Percentiles rank a stretch among this genome's conserved stretches.
phyloP scores from a whole-genome alignment of 2,888 invertebrate genomes.

The Caradrina kadenii region DNA sequence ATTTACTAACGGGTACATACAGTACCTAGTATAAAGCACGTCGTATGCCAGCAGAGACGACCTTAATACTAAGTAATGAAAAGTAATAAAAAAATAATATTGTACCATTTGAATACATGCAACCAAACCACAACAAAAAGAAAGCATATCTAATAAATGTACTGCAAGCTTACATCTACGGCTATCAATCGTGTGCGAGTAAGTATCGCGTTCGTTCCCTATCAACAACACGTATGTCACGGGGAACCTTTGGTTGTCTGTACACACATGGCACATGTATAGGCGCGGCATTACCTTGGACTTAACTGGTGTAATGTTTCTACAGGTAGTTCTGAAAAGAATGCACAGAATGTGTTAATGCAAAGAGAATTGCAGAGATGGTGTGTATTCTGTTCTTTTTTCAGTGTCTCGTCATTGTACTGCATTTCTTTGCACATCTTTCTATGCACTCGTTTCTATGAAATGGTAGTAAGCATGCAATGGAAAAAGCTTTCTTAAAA shows the following conservation, averaged over 20 bases:
- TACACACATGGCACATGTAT: constrained; percentile 44
- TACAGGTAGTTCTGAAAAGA: constrained; percentile 89
- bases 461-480: constrained; percentile 70
- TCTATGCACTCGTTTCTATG: constrained; percentile 88
- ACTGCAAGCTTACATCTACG: constrained; percentile 33
- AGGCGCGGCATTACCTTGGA: constrained; percentile 67
- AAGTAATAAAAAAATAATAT: background rate
- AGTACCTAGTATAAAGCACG: background rate
- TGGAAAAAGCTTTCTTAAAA: constrained; percentile 70
- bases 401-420: constrained; percentile 67
- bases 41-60: constrained; percentile 8
- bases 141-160: constrained; percentile 21
- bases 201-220: constrained; percentile 13
- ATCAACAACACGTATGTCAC: background rate
- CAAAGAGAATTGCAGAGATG: constrained; percentile 81
- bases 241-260: constrained; percentile 45
- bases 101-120: constrained; percentile 58
- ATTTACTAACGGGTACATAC: constrained; percentile 9
- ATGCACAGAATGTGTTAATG: constrained; percentile 86
- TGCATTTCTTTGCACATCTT: constrained; percentile 89
- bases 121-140: constrained; percentile 49
- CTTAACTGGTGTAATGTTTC: constrained; percentile 70
- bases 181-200: constrained; percentile 11
- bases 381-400: constrained; percentile 60
- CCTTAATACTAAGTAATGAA: background rate